Evolutionary conservation across 2,888 invertebrate species (phyloP).

Genomic region (Pachycephus smyrnensis): DNA sequence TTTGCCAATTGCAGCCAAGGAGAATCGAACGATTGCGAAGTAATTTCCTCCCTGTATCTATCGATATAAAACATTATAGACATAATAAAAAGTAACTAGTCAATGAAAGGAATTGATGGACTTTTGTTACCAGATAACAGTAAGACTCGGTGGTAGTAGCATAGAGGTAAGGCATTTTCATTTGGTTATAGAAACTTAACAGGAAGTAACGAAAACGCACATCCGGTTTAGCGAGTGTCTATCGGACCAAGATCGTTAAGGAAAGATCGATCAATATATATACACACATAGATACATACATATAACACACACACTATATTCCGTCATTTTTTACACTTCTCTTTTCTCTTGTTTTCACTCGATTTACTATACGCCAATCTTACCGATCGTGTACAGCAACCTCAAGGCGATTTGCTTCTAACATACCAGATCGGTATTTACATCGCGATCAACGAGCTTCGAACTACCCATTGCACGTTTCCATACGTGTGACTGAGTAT

Average conservation of each 20-base stretch:
- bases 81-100: not conserved
- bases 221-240: not conserved
- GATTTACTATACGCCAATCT: not conserved
- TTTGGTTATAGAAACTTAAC: not conserved
- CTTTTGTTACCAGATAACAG: not conserved
- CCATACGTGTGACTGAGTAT: not conserved
- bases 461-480: not conserved
- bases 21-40: constrained; percentile 26
- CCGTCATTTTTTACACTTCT: not conserved
- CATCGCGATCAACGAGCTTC: not conserved
- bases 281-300: too few relatives aligned
- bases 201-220: constrained; percentile 4
- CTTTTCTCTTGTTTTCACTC: not conserved
- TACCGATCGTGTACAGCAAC: not conserved
- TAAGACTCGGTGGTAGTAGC: not conserved
- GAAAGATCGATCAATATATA: too few relatives aligned
- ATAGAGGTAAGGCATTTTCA: not conserved
- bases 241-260: too few relatives aligned
- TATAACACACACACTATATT: too few relatives aligned
- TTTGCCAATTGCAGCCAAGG: constrained; percentile 36
- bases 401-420: not conserved
- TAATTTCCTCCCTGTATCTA: not conserved
- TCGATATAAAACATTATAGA: not conserved
- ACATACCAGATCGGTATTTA: not conserved
- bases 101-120: not conserved